These are phyloP conservation scores for Diceros bicornis DNA, from an alignment of 2,797 vertebrate species.

Conservation along the genomic window DNA sequence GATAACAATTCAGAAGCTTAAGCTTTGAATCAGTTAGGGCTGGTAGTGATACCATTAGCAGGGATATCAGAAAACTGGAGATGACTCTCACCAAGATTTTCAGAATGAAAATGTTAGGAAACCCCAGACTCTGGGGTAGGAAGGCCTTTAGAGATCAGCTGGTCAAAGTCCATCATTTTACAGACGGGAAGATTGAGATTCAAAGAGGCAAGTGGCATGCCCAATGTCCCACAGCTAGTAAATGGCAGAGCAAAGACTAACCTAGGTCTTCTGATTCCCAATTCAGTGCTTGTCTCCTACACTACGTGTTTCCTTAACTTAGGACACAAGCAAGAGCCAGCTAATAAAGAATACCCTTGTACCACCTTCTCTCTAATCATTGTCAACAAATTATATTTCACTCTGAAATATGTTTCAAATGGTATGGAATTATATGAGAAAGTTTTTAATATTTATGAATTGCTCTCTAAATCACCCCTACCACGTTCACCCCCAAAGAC, in stretches of 20 bases:
- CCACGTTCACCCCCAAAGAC: constrained; percentile 14
- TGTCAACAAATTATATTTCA: constrained; percentile 43
- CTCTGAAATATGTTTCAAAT: constrained; percentile 38
- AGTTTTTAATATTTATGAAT: not conserved
- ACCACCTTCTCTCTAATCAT: not conserved
- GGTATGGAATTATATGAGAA: constrained; percentile 8
- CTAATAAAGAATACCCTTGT: constrained; percentile 2
- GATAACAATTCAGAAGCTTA: constrained; percentile 1
- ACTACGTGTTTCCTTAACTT: not conserved
- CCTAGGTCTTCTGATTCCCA: not conserved
- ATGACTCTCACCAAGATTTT: not conserved
- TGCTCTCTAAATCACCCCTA: not conserved
- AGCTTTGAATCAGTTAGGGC: not conserved
- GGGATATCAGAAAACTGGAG: not conserved
- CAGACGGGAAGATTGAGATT: not conserved
- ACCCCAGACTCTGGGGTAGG: not conserved
- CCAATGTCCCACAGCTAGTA: not conserved
- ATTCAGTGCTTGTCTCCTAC: not conserved
- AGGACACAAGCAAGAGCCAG: not conserved
- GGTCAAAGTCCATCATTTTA: not conserved
- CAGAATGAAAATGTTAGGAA: constrained; percentile 1
- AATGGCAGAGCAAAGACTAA: constrained; percentile 22
- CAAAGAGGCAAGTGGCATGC: not conserved
- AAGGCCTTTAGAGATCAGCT: not conserved
- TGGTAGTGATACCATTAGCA: not conserved